Evolutionary conservation across 2,113 vertebrate species (phyloP).

Genomic region (Bufo gargarizans): DNA sequence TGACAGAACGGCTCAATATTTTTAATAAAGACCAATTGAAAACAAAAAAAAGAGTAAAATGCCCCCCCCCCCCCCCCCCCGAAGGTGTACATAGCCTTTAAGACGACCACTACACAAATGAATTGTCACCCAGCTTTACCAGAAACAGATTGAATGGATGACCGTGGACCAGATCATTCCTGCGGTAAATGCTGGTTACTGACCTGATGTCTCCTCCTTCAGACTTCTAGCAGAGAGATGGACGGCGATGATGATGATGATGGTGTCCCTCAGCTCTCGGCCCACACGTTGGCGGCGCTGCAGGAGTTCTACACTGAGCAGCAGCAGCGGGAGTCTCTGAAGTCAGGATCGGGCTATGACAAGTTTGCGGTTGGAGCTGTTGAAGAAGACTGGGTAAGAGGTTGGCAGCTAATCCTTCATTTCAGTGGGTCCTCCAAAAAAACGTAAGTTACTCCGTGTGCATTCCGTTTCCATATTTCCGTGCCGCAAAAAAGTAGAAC

Average conservation of each 20-base stretch:
- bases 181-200: not conserved
- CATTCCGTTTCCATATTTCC: no score
- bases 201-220: not conserved
- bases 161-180: not conserved
- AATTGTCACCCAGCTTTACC: not conserved
- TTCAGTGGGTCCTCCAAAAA: no score
- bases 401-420: not conserved
- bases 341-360: conserved; percentile 58
- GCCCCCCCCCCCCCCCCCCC: no score
- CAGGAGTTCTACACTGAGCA: conserved; percentile 89
- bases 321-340: conserved; percentile 63
- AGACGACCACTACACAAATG: not conserved
- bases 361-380: conserved; percentile 80
- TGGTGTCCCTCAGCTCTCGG: conserved; percentile 82
- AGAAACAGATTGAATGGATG: no score
- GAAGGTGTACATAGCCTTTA: no score
- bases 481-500: no score
- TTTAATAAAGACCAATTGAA: no score
- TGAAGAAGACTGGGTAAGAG: conserved; percentile 92
- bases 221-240: conserved; percentile 2
- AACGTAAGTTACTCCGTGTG: no score
- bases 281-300: conserved; percentile 82
- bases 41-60: no score
- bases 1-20: no score
- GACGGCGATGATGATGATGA: conserved; percentile 85